Base-by-base conservation (phyloP, 2,797 vertebrate genomes). In the Glossophaga mutica region DNA sequence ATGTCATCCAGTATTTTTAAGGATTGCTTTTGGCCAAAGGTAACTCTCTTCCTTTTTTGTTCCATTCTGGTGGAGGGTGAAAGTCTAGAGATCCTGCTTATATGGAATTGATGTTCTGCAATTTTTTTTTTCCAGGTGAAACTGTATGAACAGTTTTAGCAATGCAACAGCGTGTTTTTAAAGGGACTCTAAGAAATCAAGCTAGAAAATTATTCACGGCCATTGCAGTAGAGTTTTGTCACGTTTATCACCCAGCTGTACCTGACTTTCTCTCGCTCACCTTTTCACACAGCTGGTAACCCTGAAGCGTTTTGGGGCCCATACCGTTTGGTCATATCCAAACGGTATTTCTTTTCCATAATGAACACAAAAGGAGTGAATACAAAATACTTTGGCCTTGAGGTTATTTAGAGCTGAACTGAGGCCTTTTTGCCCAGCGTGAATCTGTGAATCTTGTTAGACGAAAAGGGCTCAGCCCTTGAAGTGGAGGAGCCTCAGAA, bases 361-460 rank as follows among this genome's bases (percentile, higher is more conserved):
- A 8, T n/a, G 65, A 92, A 52, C 55, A 73, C 67, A 50, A 82
- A 86, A 84, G 34, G 46, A 81, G 44, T 74, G 74, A 95, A 97
- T 93, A 84, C 46, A 85, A 87, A 96, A 71, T 90, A n/a, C 52
- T 90, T 90, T 77, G 71, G 93, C 79, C 79, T 94, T 87, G 37
- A 96, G 92, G 84, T 90, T 81, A 55, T 87, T 95, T 83, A 57
- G 39, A 82, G 81, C 26, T 94, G 95, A 97, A 90, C 95, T 95
- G 84, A 55, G 87, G 94, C 42, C 96, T 94, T 93, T 87, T 89
- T 91, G 55, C 89, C 52, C 94, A 87, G 81, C 79, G 57, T 62
- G 87, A 91, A 44, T 68, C 79, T 93, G 26, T 84, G 90, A 87
- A 84, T 93, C 71, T 87, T 34, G 52, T 94, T 93, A 87, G 42